These are phyloP conservation scores for Cabera pusaria DNA, from an alignment of 2,888 invertebrate species.

Conservation along the genomic window DNA sequence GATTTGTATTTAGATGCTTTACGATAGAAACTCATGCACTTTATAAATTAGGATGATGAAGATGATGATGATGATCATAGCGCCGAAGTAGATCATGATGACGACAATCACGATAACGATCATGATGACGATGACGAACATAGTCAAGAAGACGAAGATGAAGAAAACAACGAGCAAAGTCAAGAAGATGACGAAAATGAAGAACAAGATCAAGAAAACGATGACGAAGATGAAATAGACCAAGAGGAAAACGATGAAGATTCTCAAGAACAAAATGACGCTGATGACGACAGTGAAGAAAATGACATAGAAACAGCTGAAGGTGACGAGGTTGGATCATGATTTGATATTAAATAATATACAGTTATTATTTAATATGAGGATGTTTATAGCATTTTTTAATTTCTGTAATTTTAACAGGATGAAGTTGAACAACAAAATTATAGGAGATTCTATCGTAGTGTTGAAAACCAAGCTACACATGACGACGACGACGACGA, in stretches of 20 bases:
- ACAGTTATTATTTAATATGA: neutral
- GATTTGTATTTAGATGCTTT: neutral
- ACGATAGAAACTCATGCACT: constrained; percentile 12
- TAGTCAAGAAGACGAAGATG: constrained; percentile 32
- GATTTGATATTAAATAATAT: constrained; percentile 16
- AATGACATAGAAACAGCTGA: constrained; percentile 39
- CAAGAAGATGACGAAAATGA: constrained; percentile 27
- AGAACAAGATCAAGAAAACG: constrained; percentile 31
- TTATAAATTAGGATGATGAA: constrained; percentile 49
- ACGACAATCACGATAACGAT: constrained; percentile 38
- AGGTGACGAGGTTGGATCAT: constrained; percentile 38
- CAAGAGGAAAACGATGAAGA: constrained; percentile 38
- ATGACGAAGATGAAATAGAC: constrained; percentile 37
- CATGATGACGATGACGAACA: constrained; percentile 42
- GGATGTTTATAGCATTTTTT: constrained; percentile 5
- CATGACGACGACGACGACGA: constrained; percentile 43
- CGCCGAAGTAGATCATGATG: constrained; percentile 45
- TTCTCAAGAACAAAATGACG: constrained; percentile 42
- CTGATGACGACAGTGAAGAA: constrained; percentile 43
- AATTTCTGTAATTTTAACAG: constrained; percentile 31
- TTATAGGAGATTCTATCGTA: constrained; percentile 41
- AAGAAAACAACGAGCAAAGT: constrained; percentile 33
- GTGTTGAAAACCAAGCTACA: constrained; percentile 32
- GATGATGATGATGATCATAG: constrained; percentile 42
- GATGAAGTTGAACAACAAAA: constrained; percentile 34